Base-by-base conservation (phyloP, 2,113 vertebrate genomes). In the Nothobranchius kuhntae region DNA sequence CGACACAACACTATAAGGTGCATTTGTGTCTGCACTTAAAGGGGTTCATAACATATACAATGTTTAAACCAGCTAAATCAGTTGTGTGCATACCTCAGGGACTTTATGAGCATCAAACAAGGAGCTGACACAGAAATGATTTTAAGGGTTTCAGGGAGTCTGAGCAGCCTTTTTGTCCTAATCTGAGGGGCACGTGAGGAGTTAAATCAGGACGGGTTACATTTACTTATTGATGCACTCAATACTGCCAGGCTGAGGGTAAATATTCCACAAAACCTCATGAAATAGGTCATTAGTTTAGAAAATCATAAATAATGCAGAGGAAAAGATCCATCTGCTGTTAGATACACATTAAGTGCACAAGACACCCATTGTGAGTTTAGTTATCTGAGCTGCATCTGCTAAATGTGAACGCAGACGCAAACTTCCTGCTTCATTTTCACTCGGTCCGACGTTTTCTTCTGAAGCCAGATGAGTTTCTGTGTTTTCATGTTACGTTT, bases 211-310 rank as follows among this genome's bases (percentile, higher is more conserved):
- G 53, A 15, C 17, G 40, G 61, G 60, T 58, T 63, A 47, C 61
- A 56, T 75, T 81, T 68, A 77, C 60, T 71, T 84, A 79, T 65
- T 81, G 74, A 84, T 65, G 59, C 36, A 77, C 88, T 91, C 80
- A 13, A 88, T 89, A 81, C n/a, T 56, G 53, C 76, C 75, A 71
- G 65, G 60, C 68, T 73, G 71, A 77, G 68, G 71, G 80, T 86
- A 86, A 86, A 73, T 88, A 88, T 88, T 86, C 77, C 81, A 81
- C 67, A 88, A 89, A 91, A 85, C 77, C 81, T 84, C 75, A 84
- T 83, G 71, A 78, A 83, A 82, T 82, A 68, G 65, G 26, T 65
- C 71, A 65, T 69, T 60, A 81, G 80, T 69, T 81, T 62, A 80
- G 56, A 75, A 73, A 77, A 70, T 38, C 68, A 89, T 89, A 59